These are phyloP conservation scores for Corticium candelabrum DNA, from an alignment of 37 sponge, comb jelly and placozoan genomes.

Conservation along the genomic window DNA sequence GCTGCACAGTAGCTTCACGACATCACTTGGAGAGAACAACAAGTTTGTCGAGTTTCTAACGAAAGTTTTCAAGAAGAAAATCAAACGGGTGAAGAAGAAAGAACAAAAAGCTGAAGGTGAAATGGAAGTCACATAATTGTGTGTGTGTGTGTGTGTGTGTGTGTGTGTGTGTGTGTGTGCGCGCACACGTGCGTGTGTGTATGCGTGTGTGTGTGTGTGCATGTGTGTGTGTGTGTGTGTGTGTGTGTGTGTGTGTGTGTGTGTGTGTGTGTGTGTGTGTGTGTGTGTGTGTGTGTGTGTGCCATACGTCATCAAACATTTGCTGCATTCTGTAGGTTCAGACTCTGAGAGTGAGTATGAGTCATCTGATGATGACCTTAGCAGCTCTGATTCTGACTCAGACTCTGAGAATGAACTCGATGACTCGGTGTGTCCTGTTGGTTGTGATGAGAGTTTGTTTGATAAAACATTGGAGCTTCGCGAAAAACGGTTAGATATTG, in stretches of 20 bases:
- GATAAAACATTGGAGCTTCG: constrained; percentile 58
- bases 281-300: not conserved
- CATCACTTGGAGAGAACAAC: constrained; percentile 68
- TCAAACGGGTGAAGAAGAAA: constrained; percentile 74
- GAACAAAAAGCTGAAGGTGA: constrained; percentile 27
- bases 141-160: no score
- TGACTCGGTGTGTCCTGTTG: constrained; percentile 82
- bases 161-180: constrained; percentile 16
- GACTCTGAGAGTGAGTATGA: constrained; percentile 39
- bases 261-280: not conserved
- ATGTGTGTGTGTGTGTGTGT: not conserved
- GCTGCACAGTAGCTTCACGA: constrained; percentile 46
- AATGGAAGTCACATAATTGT: not conserved
- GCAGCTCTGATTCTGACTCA: constrained; percentile 3
- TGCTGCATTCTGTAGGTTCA: constrained; percentile 20
- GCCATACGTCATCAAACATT: constrained; percentile 8
- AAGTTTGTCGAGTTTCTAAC: constrained; percentile 90
- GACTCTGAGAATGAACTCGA: constrained; percentile 52
- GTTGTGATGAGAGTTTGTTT: constrained; percentile 78
- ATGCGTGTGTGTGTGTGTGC: not conserved
- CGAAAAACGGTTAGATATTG: constrained; percentile 74
- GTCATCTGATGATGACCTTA: constrained; percentile 58
- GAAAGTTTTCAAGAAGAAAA: constrained; percentile 93
- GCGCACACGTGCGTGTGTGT: not conserved
- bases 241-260: constrained; percentile 11